Evolutionary conservation across 2,797 vertebrate genomes (phyloP), one percentile per base, ranked within the genome.

Genomic region (Phyllotis vaccarum): DNA sequence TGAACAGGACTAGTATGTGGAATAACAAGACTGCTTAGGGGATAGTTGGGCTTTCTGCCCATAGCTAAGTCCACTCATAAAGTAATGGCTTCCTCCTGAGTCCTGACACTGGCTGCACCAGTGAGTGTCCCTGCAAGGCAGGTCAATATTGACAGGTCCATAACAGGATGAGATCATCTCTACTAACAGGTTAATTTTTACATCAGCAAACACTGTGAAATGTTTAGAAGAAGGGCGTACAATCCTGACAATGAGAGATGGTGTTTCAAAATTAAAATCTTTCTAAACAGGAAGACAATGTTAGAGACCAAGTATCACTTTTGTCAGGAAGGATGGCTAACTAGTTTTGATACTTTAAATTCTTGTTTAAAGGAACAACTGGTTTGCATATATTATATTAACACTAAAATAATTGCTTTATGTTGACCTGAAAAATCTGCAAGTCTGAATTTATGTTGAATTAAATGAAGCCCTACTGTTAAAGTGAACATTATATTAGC

Each of bases 351-450:
- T 17, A 64, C 81, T 85, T 95, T 62, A 95, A 70, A 95, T n/a
- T 60, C 49, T 85, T 86, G 96, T 62, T 88, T 82, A 78, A 94
- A 56, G 56, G 74, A 19, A 87, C 97, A 87, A 90, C 4, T 62
- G 70, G 14, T 75, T 54, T 86, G 29, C 7, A 12, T 88, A 78
- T 85, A 87, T n/a, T 74, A 91, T 97, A 76, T 93, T 95, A 94
- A 80, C 13, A 54, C 62, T 88, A 60, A 96, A 95, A 62, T 76
- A 86, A 54, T 95, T 52, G n/a, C 72, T 96, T 95, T 52, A 80
- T 76, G 16, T 97, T 93, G 29, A 54, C 75, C 74, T 43, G n/a
- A 74, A 85, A 86, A n/a, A 83, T 80, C 40, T 74, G 3, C 40
- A 29, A 58, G 19, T 93, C 66, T 86, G 34, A 94, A 93, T 95